Conservation (phyloP, 2,888 invertebrate species). For the Carabus problematicus region DNA sequence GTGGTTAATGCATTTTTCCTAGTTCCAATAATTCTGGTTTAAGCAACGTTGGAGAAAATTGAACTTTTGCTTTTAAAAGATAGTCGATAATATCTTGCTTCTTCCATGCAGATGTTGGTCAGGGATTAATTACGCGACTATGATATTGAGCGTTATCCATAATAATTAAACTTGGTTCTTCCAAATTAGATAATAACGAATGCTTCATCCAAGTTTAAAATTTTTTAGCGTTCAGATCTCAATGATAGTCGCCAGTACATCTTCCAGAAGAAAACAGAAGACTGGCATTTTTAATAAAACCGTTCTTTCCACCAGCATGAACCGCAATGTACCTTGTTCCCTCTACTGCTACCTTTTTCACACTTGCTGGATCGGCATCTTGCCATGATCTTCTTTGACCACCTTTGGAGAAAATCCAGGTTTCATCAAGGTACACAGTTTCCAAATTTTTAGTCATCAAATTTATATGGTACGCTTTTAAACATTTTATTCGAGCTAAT, state of each 20-base stretch:
- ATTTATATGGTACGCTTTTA: constrained; percentile 11
- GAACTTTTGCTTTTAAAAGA: neutral
- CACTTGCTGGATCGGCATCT: constrained; percentile 3
- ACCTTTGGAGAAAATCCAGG: constrained; percentile 14
- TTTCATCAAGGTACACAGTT: neutral
- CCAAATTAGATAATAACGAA: neutral
- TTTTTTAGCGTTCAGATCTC: constrained; percentile 12
- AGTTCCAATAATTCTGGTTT: too few relatives aligned
- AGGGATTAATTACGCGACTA: constrained; percentile 3
- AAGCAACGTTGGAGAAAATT: too few relatives aligned
- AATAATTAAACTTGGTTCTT: too few relatives aligned
- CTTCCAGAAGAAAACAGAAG: constrained; percentile 8
- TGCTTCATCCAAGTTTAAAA: constrained; percentile 1
- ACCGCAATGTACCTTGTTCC: too few relatives aligned
- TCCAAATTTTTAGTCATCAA: constrained; percentile 1
- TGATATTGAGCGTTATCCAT: constrained; percentile 19
- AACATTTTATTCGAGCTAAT: too few relatives aligned
- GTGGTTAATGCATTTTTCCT: constrained; percentile 6
- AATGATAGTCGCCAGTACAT: constrained; percentile 1
- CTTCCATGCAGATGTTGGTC: constrained; percentile 6
- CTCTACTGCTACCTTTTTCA: too few relatives aligned
- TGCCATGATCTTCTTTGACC: constrained; percentile 12
- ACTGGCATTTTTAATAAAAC: constrained; percentile 19
- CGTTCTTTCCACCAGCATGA: too few relatives aligned
- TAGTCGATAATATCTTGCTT: constrained; percentile 9